Percentiles rank a stretch among this genome's conserved stretches.
phyloP scores from a whole-genome alignment of 2,113 vertebrate species.

The Gobiocypris rarus region DNA sequence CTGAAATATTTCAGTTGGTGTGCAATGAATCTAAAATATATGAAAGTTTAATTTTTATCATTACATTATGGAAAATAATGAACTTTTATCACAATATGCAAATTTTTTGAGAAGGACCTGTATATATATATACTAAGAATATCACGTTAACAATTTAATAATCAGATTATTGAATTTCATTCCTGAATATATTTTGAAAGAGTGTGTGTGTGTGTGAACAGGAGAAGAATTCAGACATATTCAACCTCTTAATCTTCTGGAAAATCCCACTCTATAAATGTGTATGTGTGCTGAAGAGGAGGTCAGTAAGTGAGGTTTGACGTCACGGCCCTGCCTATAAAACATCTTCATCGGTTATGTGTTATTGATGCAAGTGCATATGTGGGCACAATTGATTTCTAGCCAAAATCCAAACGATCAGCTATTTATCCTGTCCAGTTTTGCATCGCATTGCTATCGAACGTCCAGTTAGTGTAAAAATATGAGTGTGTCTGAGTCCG shows the following conservation, averaged over 20 bases:
- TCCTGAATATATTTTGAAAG: not conserved
- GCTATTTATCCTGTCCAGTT: not conserved
- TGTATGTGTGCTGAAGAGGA: not conserved
- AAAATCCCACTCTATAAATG: conserved; percentile 54
- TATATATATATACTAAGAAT: no score
- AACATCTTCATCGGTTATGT: not conserved
- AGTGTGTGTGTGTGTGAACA: not conserved
- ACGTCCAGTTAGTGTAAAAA: not conserved
- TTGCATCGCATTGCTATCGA: not conserved
- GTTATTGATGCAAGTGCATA: not conserved
- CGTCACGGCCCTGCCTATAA: conserved; percentile 25
- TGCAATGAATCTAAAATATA: no score
- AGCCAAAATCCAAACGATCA: not conserved
- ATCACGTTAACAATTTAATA: not conserved
- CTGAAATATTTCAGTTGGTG: no score
- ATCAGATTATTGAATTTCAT: not conserved
- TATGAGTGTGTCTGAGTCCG: conserved; percentile 6
- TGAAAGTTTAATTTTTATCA: no score
- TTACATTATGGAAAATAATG: no score
- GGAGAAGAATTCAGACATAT: not conserved
- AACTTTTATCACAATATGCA: no score
- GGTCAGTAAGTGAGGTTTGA: conserved; percentile 27
- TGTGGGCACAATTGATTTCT: not conserved
- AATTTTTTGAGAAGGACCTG: no score
- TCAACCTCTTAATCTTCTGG: conserved; percentile 45